Percentiles rank a stretch among this genome's conserved stretches.
Evolutionary conservation across 1,140 invertebrate species (phyloP).

Genomic region (Anoplolepis gracilipes): DNA sequence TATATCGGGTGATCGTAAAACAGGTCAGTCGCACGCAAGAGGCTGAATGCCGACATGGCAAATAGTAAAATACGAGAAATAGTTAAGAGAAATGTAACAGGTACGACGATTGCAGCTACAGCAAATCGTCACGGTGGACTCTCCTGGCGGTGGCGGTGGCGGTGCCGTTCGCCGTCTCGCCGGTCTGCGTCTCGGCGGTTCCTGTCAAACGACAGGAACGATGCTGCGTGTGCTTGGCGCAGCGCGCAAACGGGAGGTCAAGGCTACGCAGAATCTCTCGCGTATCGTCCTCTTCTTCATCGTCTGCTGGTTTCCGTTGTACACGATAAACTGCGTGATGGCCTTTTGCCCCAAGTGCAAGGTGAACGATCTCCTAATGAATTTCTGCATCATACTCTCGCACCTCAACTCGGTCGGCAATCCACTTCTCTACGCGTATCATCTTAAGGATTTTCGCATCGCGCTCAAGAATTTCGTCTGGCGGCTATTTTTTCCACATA

Average conservation of each 20-base stretch:
- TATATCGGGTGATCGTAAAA: constrained; percentile 94
- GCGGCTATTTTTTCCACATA: constrained; percentile 61
- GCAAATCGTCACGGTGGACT: constrained; percentile 88
- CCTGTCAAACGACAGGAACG: constrained; percentile 83
- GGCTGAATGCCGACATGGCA: background rate
- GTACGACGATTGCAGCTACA: constrained; percentile 82
- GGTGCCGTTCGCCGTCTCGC: constrained; percentile 21
- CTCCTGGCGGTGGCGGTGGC: constrained; percentile 75
- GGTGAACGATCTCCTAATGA: constrained; percentile 89
- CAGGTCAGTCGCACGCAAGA: constrained; percentile 88
- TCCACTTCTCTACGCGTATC: constrained; percentile 95
- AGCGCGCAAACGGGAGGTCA: constrained; percentile 94
- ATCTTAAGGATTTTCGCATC: constrained; percentile 93
- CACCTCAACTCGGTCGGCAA: constrained; percentile 96
- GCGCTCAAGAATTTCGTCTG: constrained; percentile 90
- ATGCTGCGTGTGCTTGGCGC: constrained; percentile 93
- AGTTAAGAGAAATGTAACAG: constrained; percentile 37
- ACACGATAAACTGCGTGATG: constrained; percentile 95
- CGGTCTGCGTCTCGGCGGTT: background rate
- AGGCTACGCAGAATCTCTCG: constrained; percentile 95
- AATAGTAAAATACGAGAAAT: background rate
- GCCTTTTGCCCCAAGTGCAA: constrained; percentile 91
- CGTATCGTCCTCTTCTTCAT: constrained; percentile 97
- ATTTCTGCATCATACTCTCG: constrained; percentile 94
- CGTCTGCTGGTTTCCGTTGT: constrained; percentile 96